Evolutionary conservation across 2,113 vertebrate genomes (phyloP), one percentile per base, ranked within the genome.

Genomic region (Salvelinus fontinalis): DNA sequence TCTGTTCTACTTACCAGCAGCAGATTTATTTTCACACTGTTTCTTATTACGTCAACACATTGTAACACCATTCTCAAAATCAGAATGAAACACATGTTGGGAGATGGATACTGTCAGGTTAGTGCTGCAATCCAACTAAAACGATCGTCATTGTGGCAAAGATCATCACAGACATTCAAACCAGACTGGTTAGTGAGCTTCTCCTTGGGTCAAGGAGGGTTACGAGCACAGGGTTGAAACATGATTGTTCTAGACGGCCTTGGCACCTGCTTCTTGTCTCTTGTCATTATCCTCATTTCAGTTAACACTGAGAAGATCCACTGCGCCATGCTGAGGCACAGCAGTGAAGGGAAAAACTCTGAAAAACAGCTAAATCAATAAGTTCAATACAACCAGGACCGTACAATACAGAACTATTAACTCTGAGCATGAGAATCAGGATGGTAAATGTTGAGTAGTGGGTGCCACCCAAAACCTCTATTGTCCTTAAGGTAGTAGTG

Each of bases 271-370:
- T 80, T 54, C 67, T 60, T 75, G 77, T 89, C 84, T 74, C 80
- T 70, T 76, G 78, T 57, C 49, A 81, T 90, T 49, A 87, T 81
- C 79, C 80, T 66, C 81, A 82, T 80, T 66, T 80, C 84, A 83
- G 2, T 68, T 51, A 85, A 77, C 81, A 81, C 66, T n/a, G 70
- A 74, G 54, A 48, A 31, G 74, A 82, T 75, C 68, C 74, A 68
- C 26, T 66, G 26, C 3, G 73, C 48, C 85, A 88, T 22, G 77
- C 80, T n/a, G 20, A n/a, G 22, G 59, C 16, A 60, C 59, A 87
- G 85, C 65, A 66, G 26, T 67, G 66, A 67, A 27, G 59, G 62
- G 14, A 59, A 71, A 31, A 39, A 70, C 59, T 60, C 20, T 62
- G 60, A 49, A 48, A 67, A 11, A 39, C 71, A 79, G 51, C 14